Evolutionary conservation across 2,797 vertebrate species (phyloP).

Genomic region (Pangasius mekongensis): DNA sequence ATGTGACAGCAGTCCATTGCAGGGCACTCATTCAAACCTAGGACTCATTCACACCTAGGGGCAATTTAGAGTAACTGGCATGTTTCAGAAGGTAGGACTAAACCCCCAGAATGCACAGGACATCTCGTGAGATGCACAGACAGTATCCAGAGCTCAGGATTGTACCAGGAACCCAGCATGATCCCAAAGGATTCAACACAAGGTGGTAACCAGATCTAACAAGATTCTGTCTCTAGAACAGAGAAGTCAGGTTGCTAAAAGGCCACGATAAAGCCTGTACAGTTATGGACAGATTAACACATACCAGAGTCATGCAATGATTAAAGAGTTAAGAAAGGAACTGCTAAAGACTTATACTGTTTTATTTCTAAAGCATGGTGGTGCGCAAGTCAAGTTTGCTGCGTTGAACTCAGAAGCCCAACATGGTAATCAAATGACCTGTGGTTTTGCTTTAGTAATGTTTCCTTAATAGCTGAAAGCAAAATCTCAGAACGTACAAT

Average conservation of each 20-base stretch:
- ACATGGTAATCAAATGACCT: neutral
- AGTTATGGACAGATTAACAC: neutral
- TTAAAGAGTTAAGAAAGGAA: slow-evolving; percentile 1
- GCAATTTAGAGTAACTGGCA: neutral
- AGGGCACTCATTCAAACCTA: neutral
- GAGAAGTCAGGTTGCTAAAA: neutral
- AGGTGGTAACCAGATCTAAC: too few relatives aligned
- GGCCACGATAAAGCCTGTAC: neutral
- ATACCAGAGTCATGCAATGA: neutral
- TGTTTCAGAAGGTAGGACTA: neutral
- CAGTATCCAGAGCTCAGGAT: neutral
- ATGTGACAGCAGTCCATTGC: neutral
- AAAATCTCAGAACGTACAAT: neutral
- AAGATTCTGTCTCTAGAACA: neutral
- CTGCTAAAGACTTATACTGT: neutral
- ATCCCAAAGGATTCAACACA: neutral
- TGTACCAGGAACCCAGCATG: neutral
- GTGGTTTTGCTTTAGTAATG: neutral
- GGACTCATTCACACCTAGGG: neutral
- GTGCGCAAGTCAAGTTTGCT: neutral
- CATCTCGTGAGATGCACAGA: neutral
- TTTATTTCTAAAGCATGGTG: neutral
- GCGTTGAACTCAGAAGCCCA: neutral
- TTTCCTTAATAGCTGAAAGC: neutral
- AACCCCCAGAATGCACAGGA: neutral